Base-by-base conservation (phyloP, 2,888 invertebrate genomes). In the Hedya salicella region DNA sequence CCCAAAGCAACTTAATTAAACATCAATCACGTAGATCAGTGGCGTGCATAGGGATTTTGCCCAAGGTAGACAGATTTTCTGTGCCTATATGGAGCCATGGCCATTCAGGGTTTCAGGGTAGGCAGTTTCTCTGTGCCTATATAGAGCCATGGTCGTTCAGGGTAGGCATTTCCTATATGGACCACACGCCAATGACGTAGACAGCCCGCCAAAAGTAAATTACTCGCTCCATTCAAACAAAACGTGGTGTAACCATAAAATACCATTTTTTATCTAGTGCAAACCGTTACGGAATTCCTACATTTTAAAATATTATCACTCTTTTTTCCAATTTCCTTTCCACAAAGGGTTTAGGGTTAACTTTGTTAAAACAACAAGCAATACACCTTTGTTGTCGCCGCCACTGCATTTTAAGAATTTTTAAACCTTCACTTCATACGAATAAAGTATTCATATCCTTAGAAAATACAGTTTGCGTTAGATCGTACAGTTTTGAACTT, bases 321-420 rank as follows among this genome's bases (percentile, higher is more conserved):
- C 44, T 32, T 57, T 46, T 49, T 57, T 46, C 17, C 42, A 57
- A 57, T 46, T 57, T 57, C 46, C 17, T 32, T 44, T 19, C 17
- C 32, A 57, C 44, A 57, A 57, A 46, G 57, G 30, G 44, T 57
- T 56, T 44, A 44, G 44, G 44, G 56, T 57, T 44, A 46, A 19
- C 44, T 57, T 56, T 52, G 52, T 57, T 57, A 57, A 57, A 57
- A 57, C 19, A 53, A 39, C 53, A 40, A 16, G 57, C 46, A 32
- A 57, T 46, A 57, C 44, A 57, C 16, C 14, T n/a, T 40, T 30
- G 17, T 40, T 40, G 53, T n/a, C 16, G 42, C 16, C 9, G 9
- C 25, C 8, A 30, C 4, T 30, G 42, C 42, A 0, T 56, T 30
- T 44, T 30, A 42, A n/a, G 2, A 16, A 16, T n/a, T 44, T 44